phyloP scores from a whole-genome alignment of 2,888 invertebrate genomes.

The Ethmia dodecea region DNA sequence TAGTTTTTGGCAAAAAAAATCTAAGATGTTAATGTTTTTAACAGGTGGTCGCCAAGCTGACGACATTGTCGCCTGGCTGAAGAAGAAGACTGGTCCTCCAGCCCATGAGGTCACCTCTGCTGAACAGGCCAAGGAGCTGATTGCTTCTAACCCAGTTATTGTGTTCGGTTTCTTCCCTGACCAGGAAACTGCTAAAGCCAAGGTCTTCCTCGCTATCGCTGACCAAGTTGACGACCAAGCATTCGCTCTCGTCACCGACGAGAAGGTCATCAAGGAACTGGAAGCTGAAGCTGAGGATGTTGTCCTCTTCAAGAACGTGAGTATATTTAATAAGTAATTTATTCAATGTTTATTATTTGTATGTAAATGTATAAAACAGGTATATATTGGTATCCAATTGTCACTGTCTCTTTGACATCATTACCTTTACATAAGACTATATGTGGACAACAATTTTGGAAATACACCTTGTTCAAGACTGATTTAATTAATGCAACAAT shows the following conservation, averaged over 20 bases:
- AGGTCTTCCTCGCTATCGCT: constrained; percentile 90
- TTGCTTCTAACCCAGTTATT: constrained; percentile 88
- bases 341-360: no score
- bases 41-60: constrained; percentile 93
- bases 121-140: constrained; percentile 90
- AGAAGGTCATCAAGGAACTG: constrained; percentile 87
- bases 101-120: constrained; percentile 87
- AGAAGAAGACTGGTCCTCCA: constrained; percentile 98
- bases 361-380: no score
- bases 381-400: no score
- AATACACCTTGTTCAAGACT: no score
- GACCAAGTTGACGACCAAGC: constrained; percentile 89
- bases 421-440: no score
- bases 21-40: no score
- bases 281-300: constrained; percentile 88
- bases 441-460: no score
- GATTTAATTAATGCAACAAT: no score
- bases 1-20: no score
- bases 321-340: constrained; percentile 28
- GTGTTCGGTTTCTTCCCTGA: constrained; percentile 95
- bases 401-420: no score
- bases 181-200: constrained; percentile 86
- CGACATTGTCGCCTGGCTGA: constrained; percentile 95
- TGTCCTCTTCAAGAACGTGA: constrained; percentile 94
- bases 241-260: constrained; percentile 91